Percentiles rank a stretch among this genome's conserved stretches.
phyloP scores from a whole-genome alignment of 2,113 vertebrate species.

The Plecturocebus donacophilus region DNA sequence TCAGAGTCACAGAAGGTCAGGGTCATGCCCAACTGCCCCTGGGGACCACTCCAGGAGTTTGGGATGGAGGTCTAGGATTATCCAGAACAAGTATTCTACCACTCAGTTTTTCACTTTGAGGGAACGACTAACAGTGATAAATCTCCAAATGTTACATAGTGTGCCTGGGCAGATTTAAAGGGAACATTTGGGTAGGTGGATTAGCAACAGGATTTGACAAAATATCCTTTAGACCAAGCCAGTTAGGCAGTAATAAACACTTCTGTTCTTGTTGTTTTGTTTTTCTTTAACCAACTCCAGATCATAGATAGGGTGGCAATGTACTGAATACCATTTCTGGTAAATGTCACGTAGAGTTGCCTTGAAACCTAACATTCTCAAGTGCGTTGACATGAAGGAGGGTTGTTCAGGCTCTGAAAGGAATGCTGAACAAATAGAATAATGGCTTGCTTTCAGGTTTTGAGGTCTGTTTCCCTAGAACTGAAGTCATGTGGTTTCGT shows the following conservation, averaged over 20 bases:
- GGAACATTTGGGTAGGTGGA: constrained; percentile 63
- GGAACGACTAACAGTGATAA: neutral
- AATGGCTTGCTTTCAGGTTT: neutral
- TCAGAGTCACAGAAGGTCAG: neutral
- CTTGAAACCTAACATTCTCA: neutral
- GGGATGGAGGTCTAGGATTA: neutral
- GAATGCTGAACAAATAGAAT: neutral
- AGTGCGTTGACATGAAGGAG: neutral
- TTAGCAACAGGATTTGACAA: constrained; percentile 35
- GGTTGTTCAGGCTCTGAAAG: neutral
- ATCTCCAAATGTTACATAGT: constrained; percentile 43
- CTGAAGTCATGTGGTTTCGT: neutral
- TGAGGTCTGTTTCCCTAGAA: neutral
- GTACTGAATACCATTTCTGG: neutral
- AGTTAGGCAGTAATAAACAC: constrained; percentile 30
- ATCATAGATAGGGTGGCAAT: neutral
- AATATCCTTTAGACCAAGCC: constrained; percentile 23
- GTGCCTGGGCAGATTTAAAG: constrained; percentile 38
- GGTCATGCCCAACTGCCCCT: neutral
- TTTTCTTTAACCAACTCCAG: constrained; percentile 22
- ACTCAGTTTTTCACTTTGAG: constrained; percentile 3
- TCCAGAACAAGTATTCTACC: neutral
- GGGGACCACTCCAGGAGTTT: neutral
- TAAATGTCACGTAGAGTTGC: neutral
- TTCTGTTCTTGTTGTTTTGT: constrained; percentile 24